Evolutionary conservation across 2,888 invertebrate species (phyloP), one percentile per base, ranked within the genome.

Genomic region (Clunio marinus): DNA sequence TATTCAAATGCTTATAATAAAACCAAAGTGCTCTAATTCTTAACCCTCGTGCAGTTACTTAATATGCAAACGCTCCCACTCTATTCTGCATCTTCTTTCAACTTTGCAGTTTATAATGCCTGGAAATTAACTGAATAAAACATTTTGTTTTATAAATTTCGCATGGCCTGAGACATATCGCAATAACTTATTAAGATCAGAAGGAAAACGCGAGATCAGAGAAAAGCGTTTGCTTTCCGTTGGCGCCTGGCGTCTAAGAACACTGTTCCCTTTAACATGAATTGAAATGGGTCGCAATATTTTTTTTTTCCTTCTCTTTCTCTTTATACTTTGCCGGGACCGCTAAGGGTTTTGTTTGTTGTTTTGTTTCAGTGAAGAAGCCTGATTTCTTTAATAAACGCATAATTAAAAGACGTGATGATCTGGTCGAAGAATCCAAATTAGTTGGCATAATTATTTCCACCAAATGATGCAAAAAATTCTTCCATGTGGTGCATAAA

Each of bases 161-260:
- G 63, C 25, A 62, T 62, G 62, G 62, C 37, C 24, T 15, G 37
- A 62, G 63, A 63, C 63, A 63, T 27, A 62, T 63, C 22, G 63
- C 63, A 63, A 63, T 63, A 63, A 63, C 27, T 46, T 63, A 60
- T 60, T 62, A 62, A 62, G 62, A 62, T 62, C 62, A 62, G 60
- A 35, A 41, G 28, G 57, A 37, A 41, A 41, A 35, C 35, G 35
- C 24, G 24, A 41, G 57, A 55, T 24, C n/a, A n/a, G n/a, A n/a
- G n/a, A n/a, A n/a, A n/a, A n/a, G n/a, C n/a, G n/a, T n/a, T n/a
- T 41, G 17, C 51, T 51, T 51, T 20, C 51, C 51, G 51, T 7
- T 63, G 63, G 63, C 63, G 63, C 63, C 63, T 32, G 63, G 63
- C 63, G 63, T 37, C 37, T 62, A 41, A 20, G 17, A 7, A 27